Percentiles rank a stretch among this genome's conserved stretches.
phyloP scores from a whole-genome alignment of 2,113 vertebrate genomes.

The Vulpes ferrilata region DNA sequence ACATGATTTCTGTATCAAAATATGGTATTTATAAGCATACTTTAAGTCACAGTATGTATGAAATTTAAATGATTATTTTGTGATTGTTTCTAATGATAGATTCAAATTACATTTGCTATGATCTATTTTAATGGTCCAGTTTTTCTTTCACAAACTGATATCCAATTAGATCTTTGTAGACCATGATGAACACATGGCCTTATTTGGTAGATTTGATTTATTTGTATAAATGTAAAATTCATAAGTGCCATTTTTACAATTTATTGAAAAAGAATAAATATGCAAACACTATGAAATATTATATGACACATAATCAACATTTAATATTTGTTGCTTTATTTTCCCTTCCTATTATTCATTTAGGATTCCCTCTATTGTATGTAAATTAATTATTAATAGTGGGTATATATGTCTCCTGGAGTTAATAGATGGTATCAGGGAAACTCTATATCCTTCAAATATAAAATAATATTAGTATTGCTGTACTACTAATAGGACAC shows the following conservation, averaged over 20 bases:
- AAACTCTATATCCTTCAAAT: neutral
- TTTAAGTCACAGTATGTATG: neutral
- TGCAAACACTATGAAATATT: neutral
- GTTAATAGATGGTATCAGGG: neutral
- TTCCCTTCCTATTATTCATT: constrained; percentile 14
- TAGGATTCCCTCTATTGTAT: neutral
- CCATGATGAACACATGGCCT: neutral
- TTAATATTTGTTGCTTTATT: neutral
- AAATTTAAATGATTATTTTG: neutral
- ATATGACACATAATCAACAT: neutral
- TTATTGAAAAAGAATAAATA: neutral
- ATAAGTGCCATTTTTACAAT: neutral
- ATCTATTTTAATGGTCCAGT: neutral
- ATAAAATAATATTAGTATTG: neutral
- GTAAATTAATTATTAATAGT: neutral
- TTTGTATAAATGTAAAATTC: neutral
- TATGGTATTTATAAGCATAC: neutral
- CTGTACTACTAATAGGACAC: neutral
- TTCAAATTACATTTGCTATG: neutral
- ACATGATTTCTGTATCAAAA: neutral
- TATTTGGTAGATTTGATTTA: neutral
- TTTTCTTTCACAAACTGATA: constrained; percentile 44
- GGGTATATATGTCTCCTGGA: neutral
- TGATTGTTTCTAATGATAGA: neutral
- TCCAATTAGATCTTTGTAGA: neutral